Conservation (phyloP, 2,113 vertebrate species). For the Phylloscopus whistleri region DNA sequence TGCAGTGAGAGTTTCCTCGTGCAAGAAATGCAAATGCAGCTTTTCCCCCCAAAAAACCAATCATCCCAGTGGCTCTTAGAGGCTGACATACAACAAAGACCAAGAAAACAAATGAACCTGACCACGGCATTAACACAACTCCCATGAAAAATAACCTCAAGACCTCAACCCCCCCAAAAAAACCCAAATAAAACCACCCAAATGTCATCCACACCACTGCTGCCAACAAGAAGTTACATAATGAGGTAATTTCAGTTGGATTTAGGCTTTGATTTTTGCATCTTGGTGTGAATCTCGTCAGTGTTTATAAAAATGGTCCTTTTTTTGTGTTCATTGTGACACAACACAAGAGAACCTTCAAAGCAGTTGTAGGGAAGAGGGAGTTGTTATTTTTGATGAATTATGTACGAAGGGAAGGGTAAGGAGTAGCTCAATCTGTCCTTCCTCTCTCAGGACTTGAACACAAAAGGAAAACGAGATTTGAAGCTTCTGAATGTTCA, state of each 20-base stretch:
- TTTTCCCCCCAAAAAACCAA: neutral
- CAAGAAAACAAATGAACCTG: neutral
- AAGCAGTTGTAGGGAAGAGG: neutral
- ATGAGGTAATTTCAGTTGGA: neutral
- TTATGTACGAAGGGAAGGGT: neutral
- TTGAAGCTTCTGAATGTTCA: neutral
- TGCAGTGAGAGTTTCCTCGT: neutral
- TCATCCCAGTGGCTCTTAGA: neutral
- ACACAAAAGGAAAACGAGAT: neutral
- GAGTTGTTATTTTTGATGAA: conserved; percentile 17
- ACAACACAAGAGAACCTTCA: neutral
- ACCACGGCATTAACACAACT: neutral
- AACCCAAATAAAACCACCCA: neutral
- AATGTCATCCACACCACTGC: neutral
- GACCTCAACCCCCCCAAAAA: neutral
- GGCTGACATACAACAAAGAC: neutral
- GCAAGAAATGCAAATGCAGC: neutral
- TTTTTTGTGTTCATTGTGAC: neutral
- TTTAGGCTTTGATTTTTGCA: neutral
- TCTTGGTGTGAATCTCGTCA: neutral
- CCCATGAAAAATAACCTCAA: neutral
- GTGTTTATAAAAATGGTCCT: neutral
- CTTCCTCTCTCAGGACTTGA: neutral
- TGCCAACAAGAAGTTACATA: neutral
- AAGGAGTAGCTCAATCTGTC: neutral